Evolutionary conservation across 1,140 invertebrate genomes (phyloP).

Genomic region (Brachionus calyciflorus): DNA sequence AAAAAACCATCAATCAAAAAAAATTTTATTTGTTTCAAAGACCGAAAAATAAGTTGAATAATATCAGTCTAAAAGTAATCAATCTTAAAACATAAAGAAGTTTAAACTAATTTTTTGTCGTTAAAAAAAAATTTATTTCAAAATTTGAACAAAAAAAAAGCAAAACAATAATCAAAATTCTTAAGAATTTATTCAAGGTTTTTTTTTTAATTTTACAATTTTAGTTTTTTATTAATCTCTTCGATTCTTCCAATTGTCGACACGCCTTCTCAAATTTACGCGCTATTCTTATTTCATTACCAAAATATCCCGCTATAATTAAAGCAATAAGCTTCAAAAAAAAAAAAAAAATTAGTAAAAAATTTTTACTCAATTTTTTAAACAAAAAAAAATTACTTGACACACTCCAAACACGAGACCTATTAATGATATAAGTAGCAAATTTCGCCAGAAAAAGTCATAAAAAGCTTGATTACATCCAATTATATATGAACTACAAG

Average conservation of each 20-base stretch:
- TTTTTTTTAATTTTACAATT: too few species aligned
- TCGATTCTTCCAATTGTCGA: background rate
- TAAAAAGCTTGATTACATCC: constrained; percentile 41
- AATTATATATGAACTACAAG: constrained; percentile 9
- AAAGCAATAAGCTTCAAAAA: constrained; percentile 11
- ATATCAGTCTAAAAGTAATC: too few species aligned
- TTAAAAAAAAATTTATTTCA: too few species aligned
- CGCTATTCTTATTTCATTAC: constrained; percentile 17
- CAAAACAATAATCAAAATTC: too few species aligned
- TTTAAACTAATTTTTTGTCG: too few species aligned
- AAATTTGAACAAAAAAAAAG: too few species aligned
- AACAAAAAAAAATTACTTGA: constrained; percentile 8
- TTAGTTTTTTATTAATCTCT: background rate
- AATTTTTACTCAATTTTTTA: too few species aligned
- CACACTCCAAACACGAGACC: constrained; percentile 36
- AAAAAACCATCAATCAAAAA: too few species aligned
- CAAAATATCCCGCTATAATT: constrained; percentile 28
- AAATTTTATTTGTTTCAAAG: too few species aligned
- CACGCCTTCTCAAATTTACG: constrained; percentile 17
- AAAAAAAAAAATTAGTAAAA: background rate
- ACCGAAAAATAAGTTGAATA: too few species aligned
- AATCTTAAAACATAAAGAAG: too few species aligned
- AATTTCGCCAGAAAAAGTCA: constrained; percentile 37
- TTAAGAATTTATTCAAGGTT: too few species aligned
- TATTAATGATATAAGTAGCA: background rate